Evolutionary conservation across 2,797 vertebrate genomes (phyloP), one percentile per base, ranked within the genome.

Genomic region (Babyrousa celebensis): DNA sequence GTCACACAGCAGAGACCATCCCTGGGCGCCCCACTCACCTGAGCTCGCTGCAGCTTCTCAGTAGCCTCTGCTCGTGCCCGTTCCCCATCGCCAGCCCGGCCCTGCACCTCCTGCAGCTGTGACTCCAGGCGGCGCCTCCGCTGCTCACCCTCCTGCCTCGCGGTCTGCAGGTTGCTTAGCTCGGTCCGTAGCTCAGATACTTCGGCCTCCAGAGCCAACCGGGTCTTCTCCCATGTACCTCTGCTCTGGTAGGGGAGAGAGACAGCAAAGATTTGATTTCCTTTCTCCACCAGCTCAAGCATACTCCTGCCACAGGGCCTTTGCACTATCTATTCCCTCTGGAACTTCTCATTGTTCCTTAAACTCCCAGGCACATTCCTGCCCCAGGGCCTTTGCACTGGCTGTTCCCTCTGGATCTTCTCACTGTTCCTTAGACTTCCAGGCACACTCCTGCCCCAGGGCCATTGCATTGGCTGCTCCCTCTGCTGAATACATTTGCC

Each of bases 181-280:
- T 99, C 99, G 0, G 98, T 89, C 12, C 97, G 98, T 72, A 99
- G 98, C 97, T 98, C 99, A 0, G 98, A 94, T 60, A 99, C 98
- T 98, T 99, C 99, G 23, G 99, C 99, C 96, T 99, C 99, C 97
- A 99, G 98, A 12, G 98, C 36, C 0, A 95, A 54, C 88, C 99
- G 99, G 17, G 99, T 98, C 96, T 99, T 99, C 97, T 99, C 99
- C 97, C 99, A 98, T 0, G 98, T 98, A 0, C 98, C 97, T 99
- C 99, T 98, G 96, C 96, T 94, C 98, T 98, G 96, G 18, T 0
- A 4, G 80, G 27, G 21, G 4, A 78, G 9, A 63, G 4, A 21
- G 77, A 16, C 6, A 36, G 25, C 1, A 5, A 11, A 0, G 52
- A 12, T 6, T 36, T 12, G 36, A 70, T 25, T 16, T 29, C 14